phyloP scores from a whole-genome alignment of 2,113 vertebrate genomes.

The Tupaia tana region DNA sequence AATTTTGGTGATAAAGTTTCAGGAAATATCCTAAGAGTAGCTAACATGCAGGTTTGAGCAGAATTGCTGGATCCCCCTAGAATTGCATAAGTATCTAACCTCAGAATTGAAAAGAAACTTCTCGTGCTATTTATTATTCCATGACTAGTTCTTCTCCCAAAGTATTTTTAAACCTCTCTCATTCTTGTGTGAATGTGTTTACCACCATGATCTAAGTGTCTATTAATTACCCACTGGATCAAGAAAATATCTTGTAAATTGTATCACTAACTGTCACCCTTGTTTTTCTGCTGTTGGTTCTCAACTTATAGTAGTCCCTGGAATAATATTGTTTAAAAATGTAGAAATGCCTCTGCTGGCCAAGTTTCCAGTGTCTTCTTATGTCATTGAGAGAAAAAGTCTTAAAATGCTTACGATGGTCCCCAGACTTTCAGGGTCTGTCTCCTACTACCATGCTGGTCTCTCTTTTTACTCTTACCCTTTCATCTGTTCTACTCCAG shows the following conservation, averaged over 20 bases:
- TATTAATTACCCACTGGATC: neutral
- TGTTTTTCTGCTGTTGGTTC: neutral
- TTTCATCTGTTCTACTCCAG: neutral
- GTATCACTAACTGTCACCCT: neutral
- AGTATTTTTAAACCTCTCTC: neutral
- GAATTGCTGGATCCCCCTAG: neutral
- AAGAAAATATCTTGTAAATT: neutral
- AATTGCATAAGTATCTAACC: neutral
- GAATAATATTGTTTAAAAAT: neutral
- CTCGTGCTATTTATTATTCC: neutral
- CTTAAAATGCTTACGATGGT: too few species aligned
- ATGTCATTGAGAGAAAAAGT: neutral
- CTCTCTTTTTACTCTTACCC: accelerated
- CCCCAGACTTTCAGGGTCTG: neutral
- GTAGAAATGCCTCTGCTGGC: neutral
- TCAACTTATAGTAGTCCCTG: neutral
- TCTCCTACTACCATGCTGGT: neutral
- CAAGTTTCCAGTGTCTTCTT: neutral
- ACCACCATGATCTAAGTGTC: neutral
- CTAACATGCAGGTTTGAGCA: neutral
- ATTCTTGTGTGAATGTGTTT: accelerated
- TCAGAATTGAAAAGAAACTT: neutral
- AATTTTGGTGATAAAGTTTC: neutral
- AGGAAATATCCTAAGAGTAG: neutral
- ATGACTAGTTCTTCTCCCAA: neutral